A percentile compares a stretch with the other conserved stretches of the same genome.
These are phyloP conservation scores for Drosophila virilis DNA, from an alignment of 1,140 invertebrate species.

Conservation along the genomic window DNA sequence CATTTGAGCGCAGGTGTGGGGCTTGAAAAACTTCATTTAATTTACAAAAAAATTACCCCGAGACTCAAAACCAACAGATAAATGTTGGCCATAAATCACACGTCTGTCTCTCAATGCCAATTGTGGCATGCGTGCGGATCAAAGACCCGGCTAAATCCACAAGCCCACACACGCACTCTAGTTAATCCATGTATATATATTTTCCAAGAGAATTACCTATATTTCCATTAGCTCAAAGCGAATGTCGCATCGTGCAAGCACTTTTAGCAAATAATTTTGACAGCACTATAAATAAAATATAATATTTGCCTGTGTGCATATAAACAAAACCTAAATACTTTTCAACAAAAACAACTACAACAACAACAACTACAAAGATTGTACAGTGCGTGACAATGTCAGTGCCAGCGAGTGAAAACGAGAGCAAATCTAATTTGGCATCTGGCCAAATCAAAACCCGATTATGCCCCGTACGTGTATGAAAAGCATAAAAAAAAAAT, in stretches of 20 bases:
- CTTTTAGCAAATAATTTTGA: conserved; percentile 56
- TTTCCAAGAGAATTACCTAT: conserved; percentile 33
- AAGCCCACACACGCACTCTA: conserved; percentile 19
- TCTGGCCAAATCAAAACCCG: conserved; percentile 58
- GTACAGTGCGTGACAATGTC: conserved; percentile 69
- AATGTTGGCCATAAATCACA: conserved; percentile 61
- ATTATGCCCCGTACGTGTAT: conserved; percentile 48
- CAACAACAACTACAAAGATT: conserved; percentile 14
- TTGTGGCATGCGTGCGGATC: conserved; percentile 50
- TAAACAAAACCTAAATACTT: conserved; percentile 70
- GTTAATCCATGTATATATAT: conserved; percentile 16
- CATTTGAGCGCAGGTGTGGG: conserved; percentile 47
- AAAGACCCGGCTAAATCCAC: conserved; percentile 50
- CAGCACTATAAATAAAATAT: conserved; percentile 68
- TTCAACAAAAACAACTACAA: conserved; percentile 35
- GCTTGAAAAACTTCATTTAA: conserved; percentile 60
- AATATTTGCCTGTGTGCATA: conserved; percentile 30
- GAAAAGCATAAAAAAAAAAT: conserved; percentile 26
- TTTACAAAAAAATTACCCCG: conserved; percentile 46
- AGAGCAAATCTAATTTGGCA: conserved; percentile 76
- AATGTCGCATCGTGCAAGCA: conserved; percentile 28
- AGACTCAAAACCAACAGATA: conserved; percentile 40
- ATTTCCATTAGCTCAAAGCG: conserved; percentile 24
- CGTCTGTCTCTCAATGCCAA: conserved; percentile 49
- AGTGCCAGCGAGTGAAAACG: conserved; percentile 69